Evolutionary conservation across 2,888 invertebrate genomes (phyloP).

Genomic region (Chrysolina americana): DNA sequence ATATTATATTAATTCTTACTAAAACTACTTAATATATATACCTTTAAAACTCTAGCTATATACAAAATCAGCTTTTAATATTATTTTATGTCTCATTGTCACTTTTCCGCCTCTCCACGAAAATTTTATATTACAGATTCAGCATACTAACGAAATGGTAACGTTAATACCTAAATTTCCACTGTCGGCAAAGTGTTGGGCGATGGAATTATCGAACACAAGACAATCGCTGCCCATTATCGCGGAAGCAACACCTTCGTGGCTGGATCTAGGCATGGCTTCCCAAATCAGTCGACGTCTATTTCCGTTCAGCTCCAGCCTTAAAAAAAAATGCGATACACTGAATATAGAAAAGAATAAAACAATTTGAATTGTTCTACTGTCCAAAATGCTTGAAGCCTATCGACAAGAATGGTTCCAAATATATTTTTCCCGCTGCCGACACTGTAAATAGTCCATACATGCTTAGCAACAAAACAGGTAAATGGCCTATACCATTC

Average conservation of each 20-base stretch:
- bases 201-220: conserved; percentile 98
- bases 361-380: too few species aligned
- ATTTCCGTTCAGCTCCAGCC: conserved; percentile 96
- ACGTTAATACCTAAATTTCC: conserved; percentile 99
- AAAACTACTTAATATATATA: background rate
- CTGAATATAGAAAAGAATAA: background rate
- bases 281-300: conserved; percentile 97
- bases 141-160: conserved; percentile 93
- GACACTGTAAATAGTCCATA: too few species aligned
- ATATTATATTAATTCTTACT: conserved; percentile 18
- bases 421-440: too few species aligned
- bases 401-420: too few species aligned
- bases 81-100: conserved; percentile 20
- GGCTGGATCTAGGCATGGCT: conserved; percentile 98
- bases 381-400: too few species aligned
- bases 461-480: too few species aligned
- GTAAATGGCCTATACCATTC: too few species aligned
- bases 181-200: conserved; percentile 98
- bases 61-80: conserved; percentile 26
- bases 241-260: conserved; percentile 98
- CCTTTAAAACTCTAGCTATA: conserved; percentile 26
- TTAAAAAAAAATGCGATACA: conserved; percentile 60
- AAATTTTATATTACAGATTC: conserved; percentile 45
- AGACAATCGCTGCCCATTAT: conserved; percentile 98
- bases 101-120: conserved; percentile 19